Conservation (phyloP, 1,140 invertebrate genomes). For the Latrodectus geometricus region DNA sequence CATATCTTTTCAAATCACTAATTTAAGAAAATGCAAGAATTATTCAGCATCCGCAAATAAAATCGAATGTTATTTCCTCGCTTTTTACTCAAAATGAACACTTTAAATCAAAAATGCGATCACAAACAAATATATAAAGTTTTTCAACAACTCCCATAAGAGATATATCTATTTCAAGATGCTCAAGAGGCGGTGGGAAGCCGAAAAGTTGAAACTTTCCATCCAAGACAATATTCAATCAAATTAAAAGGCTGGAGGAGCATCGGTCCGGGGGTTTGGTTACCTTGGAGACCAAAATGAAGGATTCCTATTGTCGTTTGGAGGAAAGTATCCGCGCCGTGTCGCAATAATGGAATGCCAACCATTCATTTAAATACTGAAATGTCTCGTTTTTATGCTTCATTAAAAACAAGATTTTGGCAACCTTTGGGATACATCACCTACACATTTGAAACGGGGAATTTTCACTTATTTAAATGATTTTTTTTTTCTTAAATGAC, state of each 20-base stretch:
- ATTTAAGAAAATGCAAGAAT: too few relatives aligned
- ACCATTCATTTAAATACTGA: too few relatives aligned
- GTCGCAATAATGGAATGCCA: too few relatives aligned
- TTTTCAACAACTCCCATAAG: background rate
- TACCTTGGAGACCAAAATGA: conserved; percentile 2
- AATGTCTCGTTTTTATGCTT: too few relatives aligned
- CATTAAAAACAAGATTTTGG: too few relatives aligned
- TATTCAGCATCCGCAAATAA: too few relatives aligned
- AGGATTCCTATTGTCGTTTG: conserved; percentile 9
- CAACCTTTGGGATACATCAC: too few relatives aligned
- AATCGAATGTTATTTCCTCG: background rate
- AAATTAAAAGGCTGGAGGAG: conserved; percentile 16
- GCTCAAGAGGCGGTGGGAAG: conserved; percentile 3
- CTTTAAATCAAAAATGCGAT: background rate
- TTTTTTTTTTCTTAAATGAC: too few relatives aligned
- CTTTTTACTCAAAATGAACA: background rate
- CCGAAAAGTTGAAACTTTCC: background rate
- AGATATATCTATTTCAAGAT: background rate
- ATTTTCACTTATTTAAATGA: too few relatives aligned
- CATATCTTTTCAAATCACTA: too few relatives aligned
- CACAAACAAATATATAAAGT: background rate
- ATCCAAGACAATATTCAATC: conserved; percentile 22
- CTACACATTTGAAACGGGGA: too few relatives aligned
- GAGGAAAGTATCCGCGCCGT: background rate
- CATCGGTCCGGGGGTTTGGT: background rate